Base-by-base conservation (phyloP, 2,888 invertebrate genomes). In the Gisinianus flammeolus region DNA sequence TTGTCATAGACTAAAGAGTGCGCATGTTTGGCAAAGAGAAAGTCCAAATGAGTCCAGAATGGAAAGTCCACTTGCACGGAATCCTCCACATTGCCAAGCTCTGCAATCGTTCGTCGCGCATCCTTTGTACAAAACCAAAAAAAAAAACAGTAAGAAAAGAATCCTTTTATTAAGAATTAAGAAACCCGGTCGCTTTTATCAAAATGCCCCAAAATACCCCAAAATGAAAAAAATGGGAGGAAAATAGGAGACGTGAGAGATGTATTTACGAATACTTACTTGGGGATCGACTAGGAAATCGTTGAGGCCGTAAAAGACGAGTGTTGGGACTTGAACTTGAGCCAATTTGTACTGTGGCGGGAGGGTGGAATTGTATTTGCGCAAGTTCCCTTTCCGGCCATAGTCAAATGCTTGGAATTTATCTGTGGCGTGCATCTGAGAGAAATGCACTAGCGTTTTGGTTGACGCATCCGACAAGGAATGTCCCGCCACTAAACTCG, bases 71-170 rank as follows among this genome's bases (percentile, higher is more conserved):
- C 54, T 30, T 35, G 5, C 3, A 28, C 52, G 5, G 28, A 28
- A 3, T 16, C 24, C 4, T 28, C 30, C 30, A 71, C 56, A 56
- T 71, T 71, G 16, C 52, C 52, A 0, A 71, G 31, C 16, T 30
- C 28, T n/a, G 16, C n/a, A 10, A 54, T n/a, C 1, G 30, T n/a
- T 31, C 24, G 56, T n/a, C n/a, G 24, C 6, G 44, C 71, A 16
- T 71, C 71, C 71, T 70, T 35, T 35, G 35, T 35, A 35, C 35
- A 35, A 35, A 35, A n/a, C n/a, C n/a, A n/a, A n/a, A n/a, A n/a
- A n/a, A n/a, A n/a, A n/a, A n/a, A n/a, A n/a, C n/a, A n/a, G n/a
- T n/a, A n/a, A n/a, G n/a, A 35, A 35, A 35, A 5, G 35, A 8
- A 12, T 8, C 35, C 5, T 35, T 35, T 35, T 35, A 8, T 5